Percentiles rank a stretch among this genome's conserved stretches.
Evolutionary conservation across 2,113 vertebrate species (phyloP).

Genomic region (Centrocercus urophasianus): DNA sequence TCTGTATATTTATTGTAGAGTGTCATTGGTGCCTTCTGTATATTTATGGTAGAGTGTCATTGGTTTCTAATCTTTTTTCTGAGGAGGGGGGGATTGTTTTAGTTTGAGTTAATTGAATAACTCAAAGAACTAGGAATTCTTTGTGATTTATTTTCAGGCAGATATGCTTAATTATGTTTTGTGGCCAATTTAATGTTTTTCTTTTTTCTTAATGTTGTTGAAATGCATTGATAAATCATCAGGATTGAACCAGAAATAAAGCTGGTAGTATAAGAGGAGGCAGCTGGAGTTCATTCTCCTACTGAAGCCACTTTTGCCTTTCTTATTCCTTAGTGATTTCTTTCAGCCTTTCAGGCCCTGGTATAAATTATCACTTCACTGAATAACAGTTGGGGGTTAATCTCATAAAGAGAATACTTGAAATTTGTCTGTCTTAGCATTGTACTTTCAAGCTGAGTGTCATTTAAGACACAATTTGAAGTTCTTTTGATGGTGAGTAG

Average conservation of each 20-base stretch:
- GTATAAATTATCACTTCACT: background rate
- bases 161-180: background rate
- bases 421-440: background rate
- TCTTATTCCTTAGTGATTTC: background rate
- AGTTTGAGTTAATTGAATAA: background rate
- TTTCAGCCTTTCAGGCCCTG: background rate
- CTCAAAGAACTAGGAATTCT: background rate
- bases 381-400: background rate
- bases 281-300: background rate
- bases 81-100: background rate
- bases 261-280: background rate
- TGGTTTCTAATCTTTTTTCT: background rate
- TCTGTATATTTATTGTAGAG: background rate
- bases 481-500: background rate
- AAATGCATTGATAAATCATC: background rate
- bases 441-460: background rate
- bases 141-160: background rate
- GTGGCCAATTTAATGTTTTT: background rate
- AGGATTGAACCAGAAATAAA: background rate
- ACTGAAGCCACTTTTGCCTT: background rate
- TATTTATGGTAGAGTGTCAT: background rate
- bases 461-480: background rate
- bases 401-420: background rate
- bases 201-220: background rate
- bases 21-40: background rate